Evolutionary conservation across 2,113 vertebrate species (phyloP).

Genomic region (Shinisaurus crocodilurus): DNA sequence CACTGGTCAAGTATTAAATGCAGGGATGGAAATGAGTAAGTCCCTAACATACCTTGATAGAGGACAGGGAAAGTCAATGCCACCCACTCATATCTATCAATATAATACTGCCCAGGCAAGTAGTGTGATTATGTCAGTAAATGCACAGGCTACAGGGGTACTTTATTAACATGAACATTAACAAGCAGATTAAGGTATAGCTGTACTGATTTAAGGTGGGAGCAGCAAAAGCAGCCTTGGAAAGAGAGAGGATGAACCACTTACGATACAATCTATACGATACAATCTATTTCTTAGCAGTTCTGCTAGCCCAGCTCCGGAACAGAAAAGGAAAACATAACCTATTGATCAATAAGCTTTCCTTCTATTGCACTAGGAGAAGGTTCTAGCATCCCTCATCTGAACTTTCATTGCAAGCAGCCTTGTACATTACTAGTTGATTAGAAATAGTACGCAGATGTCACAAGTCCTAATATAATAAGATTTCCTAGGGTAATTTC

Average conservation of each 20-base stretch:
- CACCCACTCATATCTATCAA: not conserved
- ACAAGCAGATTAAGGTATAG: not conserved
- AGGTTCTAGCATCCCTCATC: not conserved
- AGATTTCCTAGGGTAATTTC: not conserved
- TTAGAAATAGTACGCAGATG: not conserved
- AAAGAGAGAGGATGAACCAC: not conserved
- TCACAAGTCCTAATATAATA: not conserved
- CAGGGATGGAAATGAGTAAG: not conserved
- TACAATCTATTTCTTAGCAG: not conserved
- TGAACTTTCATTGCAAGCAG: not conserved
- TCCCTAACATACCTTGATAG: not conserved
- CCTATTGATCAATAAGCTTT: not conserved
- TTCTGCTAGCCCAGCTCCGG: not conserved
- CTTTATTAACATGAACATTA: conserved; percentile 5
- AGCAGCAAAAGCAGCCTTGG: not conserved
- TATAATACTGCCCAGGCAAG: not conserved
- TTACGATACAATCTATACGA: not conserved
- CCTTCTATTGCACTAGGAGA: not conserved
- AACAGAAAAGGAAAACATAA: not conserved
- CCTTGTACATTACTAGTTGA: not conserved
- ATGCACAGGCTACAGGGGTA: not conserved
- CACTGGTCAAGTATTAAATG: not conserved
- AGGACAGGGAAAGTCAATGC: not conserved
- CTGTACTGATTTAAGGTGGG: not conserved
- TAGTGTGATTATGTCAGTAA: not conserved